Evolutionary conservation across 2,113 vertebrate genomes (phyloP).

Genomic region (Phasianus colchicus): DNA sequence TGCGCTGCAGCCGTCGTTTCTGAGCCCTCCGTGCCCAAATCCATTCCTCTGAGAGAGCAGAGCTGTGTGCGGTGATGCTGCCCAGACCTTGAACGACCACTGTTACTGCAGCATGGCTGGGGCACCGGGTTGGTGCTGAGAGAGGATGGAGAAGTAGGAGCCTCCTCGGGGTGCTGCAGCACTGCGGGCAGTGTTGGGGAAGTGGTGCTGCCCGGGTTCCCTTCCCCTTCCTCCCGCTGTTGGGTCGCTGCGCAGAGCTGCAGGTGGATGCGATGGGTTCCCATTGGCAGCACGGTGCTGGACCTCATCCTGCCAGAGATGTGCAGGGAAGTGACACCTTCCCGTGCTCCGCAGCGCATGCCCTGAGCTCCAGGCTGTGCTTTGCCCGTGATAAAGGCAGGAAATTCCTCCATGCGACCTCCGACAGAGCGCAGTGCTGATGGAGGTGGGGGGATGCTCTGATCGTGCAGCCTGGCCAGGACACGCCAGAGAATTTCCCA

Average conservation of each 20-base stretch:
- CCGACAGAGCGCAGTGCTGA: accelerated
- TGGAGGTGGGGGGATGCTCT: background rate
- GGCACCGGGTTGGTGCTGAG: too few relatives aligned
- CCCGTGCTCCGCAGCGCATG: accelerated
- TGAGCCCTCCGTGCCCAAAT: accelerated
- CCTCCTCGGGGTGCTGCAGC: too few relatives aligned
- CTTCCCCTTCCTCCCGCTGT: background rate
- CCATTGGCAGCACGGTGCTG: accelerated
- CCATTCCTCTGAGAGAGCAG: background rate
- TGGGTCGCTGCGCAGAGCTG: background rate
- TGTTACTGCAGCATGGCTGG: too few relatives aligned
- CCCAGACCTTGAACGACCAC: background rate
- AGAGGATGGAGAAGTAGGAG: too few relatives aligned
- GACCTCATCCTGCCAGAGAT: accelerated
- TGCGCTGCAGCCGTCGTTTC: background rate
- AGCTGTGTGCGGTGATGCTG: too few relatives aligned
- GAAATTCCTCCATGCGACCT: too few relatives aligned
- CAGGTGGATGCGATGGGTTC: background rate
- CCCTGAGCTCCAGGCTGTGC: accelerated
- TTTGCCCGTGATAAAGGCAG: background rate
- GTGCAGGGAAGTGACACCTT: background rate
- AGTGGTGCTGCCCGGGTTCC: background rate
- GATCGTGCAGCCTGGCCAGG: background rate
- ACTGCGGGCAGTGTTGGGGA: background rate
- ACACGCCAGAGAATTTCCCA: background rate